Conservation (phyloP, 2,113 vertebrate species). For the Silurus asotus region DNA sequence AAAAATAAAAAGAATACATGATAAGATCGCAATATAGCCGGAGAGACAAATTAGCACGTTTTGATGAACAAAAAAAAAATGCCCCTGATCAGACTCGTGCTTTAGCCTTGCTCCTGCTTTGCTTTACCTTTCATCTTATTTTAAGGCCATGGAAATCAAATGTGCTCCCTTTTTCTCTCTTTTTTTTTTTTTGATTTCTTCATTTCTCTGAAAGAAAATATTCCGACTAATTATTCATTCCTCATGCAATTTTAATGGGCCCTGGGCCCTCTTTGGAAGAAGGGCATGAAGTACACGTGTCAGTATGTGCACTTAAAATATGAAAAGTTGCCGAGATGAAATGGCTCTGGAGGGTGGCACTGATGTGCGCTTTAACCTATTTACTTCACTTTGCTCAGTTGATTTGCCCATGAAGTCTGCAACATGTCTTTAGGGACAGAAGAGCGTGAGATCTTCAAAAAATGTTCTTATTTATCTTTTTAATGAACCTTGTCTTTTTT, state of each 20-base stretch:
- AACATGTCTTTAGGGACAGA: slow-evolving; percentile 36
- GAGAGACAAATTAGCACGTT: slow-evolving; percentile 69
- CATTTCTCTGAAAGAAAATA: slow-evolving; percentile 71
- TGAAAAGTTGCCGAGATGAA: slow-evolving; percentile 63
- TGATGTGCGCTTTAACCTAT: slow-evolving; percentile 75
- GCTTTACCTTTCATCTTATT: slow-evolving; percentile 69
- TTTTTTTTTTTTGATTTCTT: slow-evolving; percentile 71
- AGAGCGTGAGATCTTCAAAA: neutral
- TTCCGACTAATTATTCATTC: slow-evolving; percentile 75
- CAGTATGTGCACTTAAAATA: slow-evolving; percentile 73
- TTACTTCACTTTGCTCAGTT: slow-evolving; percentile 67
- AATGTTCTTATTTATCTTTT: slow-evolving; percentile 32
- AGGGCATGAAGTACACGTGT: slow-evolving; percentile 75
- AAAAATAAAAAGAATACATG: slow-evolving; percentile 70
- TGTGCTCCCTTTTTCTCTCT: slow-evolving; percentile 66
- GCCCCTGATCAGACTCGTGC: slow-evolving; percentile 67
- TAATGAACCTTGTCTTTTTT: neutral
- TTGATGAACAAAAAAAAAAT: slow-evolving; percentile 72
- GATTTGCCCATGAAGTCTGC: slow-evolving; percentile 48
- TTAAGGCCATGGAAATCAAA: slow-evolving; percentile 69
- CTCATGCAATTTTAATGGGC: slow-evolving; percentile 74
- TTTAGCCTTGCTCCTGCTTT: slow-evolving; percentile 63
- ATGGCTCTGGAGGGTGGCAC: slow-evolving; percentile 69
- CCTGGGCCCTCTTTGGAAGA: slow-evolving; percentile 66
- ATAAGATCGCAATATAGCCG: slow-evolving; percentile 67